Base-by-base conservation (phyloP, 2,113 vertebrate species). In the Ctenomys sociabilis region DNA sequence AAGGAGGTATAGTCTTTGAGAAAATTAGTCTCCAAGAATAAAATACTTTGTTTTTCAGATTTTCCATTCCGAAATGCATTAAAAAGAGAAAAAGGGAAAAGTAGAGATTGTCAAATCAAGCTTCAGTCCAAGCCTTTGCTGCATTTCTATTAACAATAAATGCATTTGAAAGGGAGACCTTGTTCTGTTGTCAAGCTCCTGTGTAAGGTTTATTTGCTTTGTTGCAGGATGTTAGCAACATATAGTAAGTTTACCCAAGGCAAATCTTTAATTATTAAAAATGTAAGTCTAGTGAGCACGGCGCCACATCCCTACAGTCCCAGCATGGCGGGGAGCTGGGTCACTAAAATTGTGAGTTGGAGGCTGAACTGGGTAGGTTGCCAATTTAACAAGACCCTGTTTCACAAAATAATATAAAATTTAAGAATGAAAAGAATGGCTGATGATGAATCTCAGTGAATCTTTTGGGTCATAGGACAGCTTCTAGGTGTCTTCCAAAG, bases 21-120 rank as follows among this genome's bases (percentile, higher is more conserved):
- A 83, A 91, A 84, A 80, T 75, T 77, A 72, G 19, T 83, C 81
- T 83, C 7, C 17, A 85, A 77, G 26, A 78, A 85, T 91, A 32
- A 85, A 81, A 93, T 3, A 78, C 7, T 70, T 54, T 94, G 2
- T 77, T 7, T 77, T 91, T 57, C 21, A 84, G 86, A 94, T 45
- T 84, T 88, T 11, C 37, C 4, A 66, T 40, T 73, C 30, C 72
- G 24, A 93, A 77, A 73, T 8, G 28, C 12, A 40, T 10, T 78
- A 19, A 35, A 68, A 85, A 80, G n/a, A 3, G 5, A 45, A 75
- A 37, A n/a, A 49, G 11, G 8, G 7, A 16, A 8, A 4, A 26
- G 93, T 85, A 26, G 7, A 77, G 77, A 43, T 52, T 93, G 72
- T 68, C 64, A 88, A 88, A 75, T 93, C 96, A 82, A 64, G 21